phyloP scores from a whole-genome alignment of 2,113 vertebrate species.

The Pomatorhinus ruficollis region DNA sequence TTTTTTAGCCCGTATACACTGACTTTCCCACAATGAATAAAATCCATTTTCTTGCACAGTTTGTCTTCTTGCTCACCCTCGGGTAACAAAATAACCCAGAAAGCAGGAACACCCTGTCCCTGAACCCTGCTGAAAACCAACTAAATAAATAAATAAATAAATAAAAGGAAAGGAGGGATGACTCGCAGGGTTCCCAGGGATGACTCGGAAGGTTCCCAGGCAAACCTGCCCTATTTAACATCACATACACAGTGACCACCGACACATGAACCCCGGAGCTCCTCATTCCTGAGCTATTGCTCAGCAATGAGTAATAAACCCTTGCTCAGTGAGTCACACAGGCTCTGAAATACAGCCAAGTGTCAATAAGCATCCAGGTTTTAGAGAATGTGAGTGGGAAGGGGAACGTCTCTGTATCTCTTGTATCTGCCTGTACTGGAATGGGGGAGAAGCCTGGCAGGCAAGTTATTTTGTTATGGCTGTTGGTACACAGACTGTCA shows the following conservation, averaged over 20 bases:
- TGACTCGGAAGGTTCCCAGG: neutral
- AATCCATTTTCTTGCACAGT: conserved; percentile 41
- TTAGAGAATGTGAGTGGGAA: neutral
- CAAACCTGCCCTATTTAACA: conserved; percentile 17
- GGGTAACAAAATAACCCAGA: conserved; percentile 34
- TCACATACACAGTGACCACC: neutral
- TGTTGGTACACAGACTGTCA: neutral
- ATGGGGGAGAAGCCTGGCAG: neutral
- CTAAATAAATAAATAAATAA: conserved; percentile 39
- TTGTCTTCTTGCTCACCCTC: conserved; percentile 19
- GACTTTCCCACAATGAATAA: conserved; percentile 52
- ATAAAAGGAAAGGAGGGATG: neutral
- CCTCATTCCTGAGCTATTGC: conserved; percentile 50
- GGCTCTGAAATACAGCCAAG: neutral
- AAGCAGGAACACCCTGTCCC: conserved; percentile 51
- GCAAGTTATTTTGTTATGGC: neutral
- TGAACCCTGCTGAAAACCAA: neutral
- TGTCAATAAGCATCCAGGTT: neutral
- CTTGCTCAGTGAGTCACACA: neutral
- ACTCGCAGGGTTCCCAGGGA: neutral
- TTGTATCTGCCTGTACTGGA: neutral
- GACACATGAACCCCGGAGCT: neutral
- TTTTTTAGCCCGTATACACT: neutral
- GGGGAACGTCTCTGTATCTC: neutral
- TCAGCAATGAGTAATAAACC: conserved; percentile 54